Conservation (phyloP, 64 coral and sea anemone species). For the Cladopsammia gracilis region DNA sequence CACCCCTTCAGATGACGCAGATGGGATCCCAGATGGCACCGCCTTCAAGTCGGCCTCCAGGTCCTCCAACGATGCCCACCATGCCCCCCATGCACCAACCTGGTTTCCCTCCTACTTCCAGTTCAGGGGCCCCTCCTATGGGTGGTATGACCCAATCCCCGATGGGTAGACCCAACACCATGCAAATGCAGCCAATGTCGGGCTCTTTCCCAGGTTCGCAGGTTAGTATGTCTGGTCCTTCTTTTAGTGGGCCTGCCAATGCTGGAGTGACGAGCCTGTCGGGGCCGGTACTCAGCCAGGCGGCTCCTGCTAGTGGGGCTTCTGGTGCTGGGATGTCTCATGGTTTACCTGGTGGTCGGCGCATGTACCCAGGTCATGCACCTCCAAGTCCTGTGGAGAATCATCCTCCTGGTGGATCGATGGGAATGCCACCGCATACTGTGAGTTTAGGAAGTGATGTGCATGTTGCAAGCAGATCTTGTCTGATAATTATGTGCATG, state of each 20-base stretch:
- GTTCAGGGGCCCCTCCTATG: slow-evolving; percentile 65
- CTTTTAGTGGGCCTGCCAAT: slow-evolving; percentile 20
- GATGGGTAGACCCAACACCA: slow-evolving; percentile 59
- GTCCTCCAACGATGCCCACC: slow-evolving; percentile 55
- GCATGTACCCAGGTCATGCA: slow-evolving; percentile 70
- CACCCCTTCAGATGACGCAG: neutral
- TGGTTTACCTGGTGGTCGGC: slow-evolving; percentile 73
- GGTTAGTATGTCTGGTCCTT: slow-evolving; percentile 74
- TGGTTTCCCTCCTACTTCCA: slow-evolving; percentile 53
- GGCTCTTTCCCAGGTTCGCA: slow-evolving; percentile 62
- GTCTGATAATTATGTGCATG: neutral
- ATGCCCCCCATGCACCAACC: slow-evolving; percentile 58
- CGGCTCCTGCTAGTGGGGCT: slow-evolving; percentile 39
- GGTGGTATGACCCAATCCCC: slow-evolving; percentile 68
- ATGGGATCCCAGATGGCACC: slow-evolving; percentile 17
- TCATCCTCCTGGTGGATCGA: slow-evolving; percentile 16
- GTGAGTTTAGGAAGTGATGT: slow-evolving; percentile 62
- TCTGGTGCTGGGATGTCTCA: slow-evolving; percentile 62
- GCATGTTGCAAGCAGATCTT: neutral
- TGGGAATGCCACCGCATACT: slow-evolving; percentile 57
- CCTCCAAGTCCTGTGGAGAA: slow-evolving; percentile 66
- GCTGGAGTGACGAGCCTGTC: slow-evolving; percentile 54
- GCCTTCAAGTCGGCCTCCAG: slow-evolving; percentile 46
- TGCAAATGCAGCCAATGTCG: slow-evolving; percentile 47
- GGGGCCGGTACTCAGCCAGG: slow-evolving; percentile 63